Conservation (phyloP, 2,113 vertebrate genomes). For the Microtus oregoni region DNA sequence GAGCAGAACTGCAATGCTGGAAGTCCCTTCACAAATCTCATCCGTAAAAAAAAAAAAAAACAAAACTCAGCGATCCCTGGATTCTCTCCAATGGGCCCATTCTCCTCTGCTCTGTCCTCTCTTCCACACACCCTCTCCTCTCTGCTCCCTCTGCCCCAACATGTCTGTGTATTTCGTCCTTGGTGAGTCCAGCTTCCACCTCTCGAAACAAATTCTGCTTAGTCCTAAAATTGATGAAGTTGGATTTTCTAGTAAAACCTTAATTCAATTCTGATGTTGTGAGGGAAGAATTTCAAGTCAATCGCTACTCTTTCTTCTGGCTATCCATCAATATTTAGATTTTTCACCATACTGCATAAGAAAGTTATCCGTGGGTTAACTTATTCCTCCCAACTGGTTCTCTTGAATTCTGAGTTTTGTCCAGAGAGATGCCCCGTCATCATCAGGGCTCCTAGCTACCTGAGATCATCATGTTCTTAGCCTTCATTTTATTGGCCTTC, state of each 20-base stretch:
- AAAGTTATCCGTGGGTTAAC: not conserved
- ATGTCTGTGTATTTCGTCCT: not conserved
- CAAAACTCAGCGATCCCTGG: not conserved
- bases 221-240: not conserved
- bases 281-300: not conserved
- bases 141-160: not conserved
- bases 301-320: not conserved
- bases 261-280: not conserved
- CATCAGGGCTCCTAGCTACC: not conserved
- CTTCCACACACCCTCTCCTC: not conserved
- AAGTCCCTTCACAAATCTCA: not conserved
- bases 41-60: not conserved
- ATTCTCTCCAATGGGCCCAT: not conserved
- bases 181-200: not conserved
- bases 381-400: not conserved
- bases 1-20: no score
- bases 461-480: not conserved
- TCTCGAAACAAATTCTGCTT: not conserved
- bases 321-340: not conserved
- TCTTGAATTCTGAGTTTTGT: not conserved
- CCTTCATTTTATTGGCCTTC: not conserved
- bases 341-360: not conserved
- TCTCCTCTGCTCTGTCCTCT: no score
- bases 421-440: no score
- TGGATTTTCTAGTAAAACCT: not conserved